Evolutionary conservation across 2,888 invertebrate genomes (phyloP).

Genomic region (Dasysyrphus albostriatus): DNA sequence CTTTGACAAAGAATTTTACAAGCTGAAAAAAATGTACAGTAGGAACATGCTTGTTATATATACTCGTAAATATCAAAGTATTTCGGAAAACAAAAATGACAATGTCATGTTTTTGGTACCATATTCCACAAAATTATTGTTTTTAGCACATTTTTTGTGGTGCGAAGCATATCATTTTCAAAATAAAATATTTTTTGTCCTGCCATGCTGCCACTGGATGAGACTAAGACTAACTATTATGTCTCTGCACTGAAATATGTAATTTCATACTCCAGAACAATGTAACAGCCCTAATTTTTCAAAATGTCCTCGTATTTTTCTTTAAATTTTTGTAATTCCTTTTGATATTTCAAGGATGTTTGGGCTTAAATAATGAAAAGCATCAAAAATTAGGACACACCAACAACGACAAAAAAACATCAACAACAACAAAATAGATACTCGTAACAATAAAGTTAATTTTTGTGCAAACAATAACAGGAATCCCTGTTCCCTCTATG

Average conservation of each 20-base stretch:
- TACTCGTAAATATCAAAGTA: too few species aligned
- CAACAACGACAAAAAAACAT: slow-evolving; percentile 44
- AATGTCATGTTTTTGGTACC: not conserved
- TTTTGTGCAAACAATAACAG: slow-evolving; percentile 70
- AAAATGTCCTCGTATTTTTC: not conserved
- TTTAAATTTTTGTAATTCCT: slow-evolving; percentile 17
- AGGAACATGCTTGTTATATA: too few species aligned
- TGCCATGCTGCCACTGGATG: not conserved
- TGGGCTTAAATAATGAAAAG: slow-evolving; percentile 54
- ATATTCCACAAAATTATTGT: not conserved
- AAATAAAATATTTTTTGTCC: not conserved
- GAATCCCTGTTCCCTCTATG: slow-evolving; percentile 27
- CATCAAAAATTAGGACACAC: slow-evolving; percentile 57
- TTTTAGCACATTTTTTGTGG: not conserved
- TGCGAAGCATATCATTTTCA: not conserved
- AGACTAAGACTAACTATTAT: slow-evolving; percentile 13
- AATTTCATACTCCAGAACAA: slow-evolving; percentile 24
- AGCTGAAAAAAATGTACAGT: too few species aligned
- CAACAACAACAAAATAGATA: slow-evolving; percentile 49
- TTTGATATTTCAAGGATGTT: slow-evolving; percentile 45
- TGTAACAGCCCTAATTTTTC: slow-evolving; percentile 31
- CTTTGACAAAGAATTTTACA: too few species aligned
- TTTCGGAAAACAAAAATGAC: slow-evolving; percentile 6
- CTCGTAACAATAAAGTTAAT: slow-evolving; percentile 74
- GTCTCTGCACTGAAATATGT: slow-evolving; percentile 20